phyloP scores from a whole-genome alignment of 2,888 invertebrate species.

The Acronicta leporina region DNA sequence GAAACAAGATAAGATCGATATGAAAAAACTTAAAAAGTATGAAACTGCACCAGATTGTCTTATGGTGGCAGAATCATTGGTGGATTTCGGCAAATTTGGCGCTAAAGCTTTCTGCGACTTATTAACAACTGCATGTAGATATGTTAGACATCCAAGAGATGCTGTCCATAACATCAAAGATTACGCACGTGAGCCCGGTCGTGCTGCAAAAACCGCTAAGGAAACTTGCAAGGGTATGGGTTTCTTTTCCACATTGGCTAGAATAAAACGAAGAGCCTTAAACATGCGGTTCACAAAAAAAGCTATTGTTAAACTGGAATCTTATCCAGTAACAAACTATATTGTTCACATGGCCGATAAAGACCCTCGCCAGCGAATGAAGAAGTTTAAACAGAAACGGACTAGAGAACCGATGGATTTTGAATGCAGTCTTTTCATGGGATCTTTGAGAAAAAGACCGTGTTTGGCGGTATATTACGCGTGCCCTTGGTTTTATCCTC shows the following conservation, averaged over 20 bases:
- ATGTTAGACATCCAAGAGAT: conserved; percentile 22
- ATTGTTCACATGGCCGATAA: conserved; percentile 35
- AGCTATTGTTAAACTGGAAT: conserved; percentile 11
- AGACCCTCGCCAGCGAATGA: conserved; percentile 25
- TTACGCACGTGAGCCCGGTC: neutral
- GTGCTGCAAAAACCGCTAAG: accelerated
- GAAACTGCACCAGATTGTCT: neutral
- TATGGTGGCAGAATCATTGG: conserved; percentile 32
- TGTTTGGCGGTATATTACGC: conserved; percentile 62
- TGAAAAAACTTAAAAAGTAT: conserved; percentile 13
- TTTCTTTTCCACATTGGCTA: conserved; percentile 2
- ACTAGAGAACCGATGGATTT: conserved; percentile 49
- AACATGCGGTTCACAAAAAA: conserved; percentile 8
- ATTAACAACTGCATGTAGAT: conserved; percentile 2
- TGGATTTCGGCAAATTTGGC: conserved; percentile 35
- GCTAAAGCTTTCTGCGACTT: conserved; percentile 15
- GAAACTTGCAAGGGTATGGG: conserved; percentile 2
- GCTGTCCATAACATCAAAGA: neutral
- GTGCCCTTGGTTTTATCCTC: conserved; percentile 73
- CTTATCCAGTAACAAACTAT: conserved; percentile 27
- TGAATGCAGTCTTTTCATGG: conserved; percentile 67
- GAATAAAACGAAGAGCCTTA: conserved; percentile 21
- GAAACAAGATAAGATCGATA: conserved; percentile 11
- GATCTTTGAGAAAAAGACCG: conserved; percentile 65
- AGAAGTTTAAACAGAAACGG: conserved; percentile 13